Evolutionary conservation across 2,113 vertebrate genomes (phyloP).

Genomic region (Salminus brasiliensis): DNA sequence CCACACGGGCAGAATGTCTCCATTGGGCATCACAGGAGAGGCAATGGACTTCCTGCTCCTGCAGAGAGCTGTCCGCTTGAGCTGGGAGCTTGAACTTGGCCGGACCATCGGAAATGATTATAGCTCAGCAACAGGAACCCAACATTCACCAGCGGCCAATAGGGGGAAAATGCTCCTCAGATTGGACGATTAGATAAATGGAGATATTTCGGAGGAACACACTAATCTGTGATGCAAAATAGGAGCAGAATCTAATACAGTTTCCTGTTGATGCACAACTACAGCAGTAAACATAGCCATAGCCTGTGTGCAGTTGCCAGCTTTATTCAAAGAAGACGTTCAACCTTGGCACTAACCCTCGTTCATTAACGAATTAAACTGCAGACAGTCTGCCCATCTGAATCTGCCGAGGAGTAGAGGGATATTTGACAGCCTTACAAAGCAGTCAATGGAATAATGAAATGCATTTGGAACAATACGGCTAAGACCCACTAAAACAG

Average conservation of each 20-base stretch:
- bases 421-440: slow-evolving; percentile 40
- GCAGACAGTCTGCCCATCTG: slow-evolving; percentile 25
- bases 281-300: slow-evolving; percentile 5
- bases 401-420: not conserved
- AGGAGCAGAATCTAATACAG: not conserved
- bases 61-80: slow-evolving; percentile 39
- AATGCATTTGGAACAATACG: slow-evolving; percentile 35
- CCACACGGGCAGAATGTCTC: slow-evolving; percentile 48
- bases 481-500: slow-evolving; percentile 17
- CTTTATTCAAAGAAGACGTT: slow-evolving; percentile 27
- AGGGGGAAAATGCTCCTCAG: slow-evolving; percentile 9
- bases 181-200: slow-evolving; percentile 28
- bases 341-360: not conserved
- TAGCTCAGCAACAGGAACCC: slow-evolving; percentile 12
- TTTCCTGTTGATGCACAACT: not conserved
- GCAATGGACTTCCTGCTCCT: slow-evolving; percentile 45
- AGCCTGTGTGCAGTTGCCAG: slow-evolving; percentile 22
- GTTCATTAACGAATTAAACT: slow-evolving; percentile 38
- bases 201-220: slow-evolving; percentile 16
- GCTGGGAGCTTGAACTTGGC: slow-evolving; percentile 44
- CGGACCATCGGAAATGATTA: slow-evolving; percentile 49
- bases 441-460: slow-evolving; percentile 35
- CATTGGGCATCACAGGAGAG: slow-evolving; percentile 42
- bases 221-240: slow-evolving; percentile 16
- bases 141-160: slow-evolving; percentile 22